A percentile compares a stretch with the other conserved stretches of the same genome.
Conservation (phyloP, 2,113 vertebrate species). For the Lonchura striata region DNA sequence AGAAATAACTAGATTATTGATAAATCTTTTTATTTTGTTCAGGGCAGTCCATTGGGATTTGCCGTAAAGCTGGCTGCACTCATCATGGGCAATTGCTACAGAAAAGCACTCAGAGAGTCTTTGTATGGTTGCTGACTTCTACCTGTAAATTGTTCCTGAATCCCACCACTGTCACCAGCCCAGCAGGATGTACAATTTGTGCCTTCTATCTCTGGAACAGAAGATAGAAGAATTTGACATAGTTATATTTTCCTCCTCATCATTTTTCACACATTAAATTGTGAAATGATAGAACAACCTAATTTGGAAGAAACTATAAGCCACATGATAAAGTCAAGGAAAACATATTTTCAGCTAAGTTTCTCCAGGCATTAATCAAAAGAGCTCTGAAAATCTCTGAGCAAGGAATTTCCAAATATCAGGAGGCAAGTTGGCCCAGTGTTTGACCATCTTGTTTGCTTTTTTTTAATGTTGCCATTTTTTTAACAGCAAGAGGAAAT, state of each 20-base stretch:
- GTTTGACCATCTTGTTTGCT: background rate
- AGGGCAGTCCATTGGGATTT: background rate
- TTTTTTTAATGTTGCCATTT: background rate
- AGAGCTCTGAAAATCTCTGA: background rate
- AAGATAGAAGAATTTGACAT: background rate
- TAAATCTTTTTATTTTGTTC: background rate
- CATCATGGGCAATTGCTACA: fast-evolving
- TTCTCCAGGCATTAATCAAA: background rate
- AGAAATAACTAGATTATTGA: background rate
- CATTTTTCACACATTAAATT: background rate
- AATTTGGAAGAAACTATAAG: background rate
- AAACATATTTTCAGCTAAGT: background rate
- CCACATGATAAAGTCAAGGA: background rate
- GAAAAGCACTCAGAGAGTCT: background rate
- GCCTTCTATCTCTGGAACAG: background rate
- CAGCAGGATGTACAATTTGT: background rate
- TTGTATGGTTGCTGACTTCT: background rate
- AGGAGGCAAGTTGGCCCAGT: background rate
- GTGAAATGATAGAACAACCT: background rate
- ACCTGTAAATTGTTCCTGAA: background rate
- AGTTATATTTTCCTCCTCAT: background rate
- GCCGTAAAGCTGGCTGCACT: background rate
- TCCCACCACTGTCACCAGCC: background rate
- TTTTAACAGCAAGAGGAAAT: background rate
- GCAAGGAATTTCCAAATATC: background rate